Conservation (phyloP, 2,888 invertebrate species). For the Trissonchulus latispiculum region DNA sequence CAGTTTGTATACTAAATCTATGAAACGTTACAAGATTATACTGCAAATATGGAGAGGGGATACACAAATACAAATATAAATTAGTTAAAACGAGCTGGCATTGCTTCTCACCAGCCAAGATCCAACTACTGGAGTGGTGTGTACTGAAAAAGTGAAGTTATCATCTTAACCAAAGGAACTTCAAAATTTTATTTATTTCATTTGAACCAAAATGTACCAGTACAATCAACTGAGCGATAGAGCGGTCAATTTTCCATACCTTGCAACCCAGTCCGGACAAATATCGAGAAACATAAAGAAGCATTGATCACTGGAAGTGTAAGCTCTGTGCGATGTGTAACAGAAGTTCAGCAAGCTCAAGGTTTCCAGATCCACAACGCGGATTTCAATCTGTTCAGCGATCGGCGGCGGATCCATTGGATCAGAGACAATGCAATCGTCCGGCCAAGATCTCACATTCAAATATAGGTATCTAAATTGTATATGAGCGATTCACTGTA, state of each 20-base stretch:
- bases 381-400: slow-evolving; percentile 74
- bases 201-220: too few species aligned
- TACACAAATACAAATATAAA: neutral
- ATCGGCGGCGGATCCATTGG: slow-evolving; percentile 70
- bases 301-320: slow-evolving; percentile 70
- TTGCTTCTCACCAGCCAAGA: too few species aligned
- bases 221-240: too few species aligned
- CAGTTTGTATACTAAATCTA: neutral
- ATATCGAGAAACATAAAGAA: slow-evolving; percentile 74
- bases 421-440: slow-evolving; percentile 62
- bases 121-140: too few species aligned
- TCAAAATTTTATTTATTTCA: too few species aligned
- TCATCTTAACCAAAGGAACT: too few species aligned
- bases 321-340: slow-evolving; percentile 65
- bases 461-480: slow-evolving; percentile 60
- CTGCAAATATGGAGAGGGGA: neutral
- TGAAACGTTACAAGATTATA: neutral
- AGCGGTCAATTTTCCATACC: too few species aligned
- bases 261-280: slow-evolving; percentile 70
- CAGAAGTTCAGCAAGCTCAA: slow-evolving; percentile 49
- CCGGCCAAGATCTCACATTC: slow-evolving; percentile 70
- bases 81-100: neutral
- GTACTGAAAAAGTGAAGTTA: too few species aligned
- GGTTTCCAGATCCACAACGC: slow-evolving; percentile 68
- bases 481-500: neutral